phyloP scores from a whole-genome alignment of 2,113 vertebrate species.

The Zapornia atra region DNA sequence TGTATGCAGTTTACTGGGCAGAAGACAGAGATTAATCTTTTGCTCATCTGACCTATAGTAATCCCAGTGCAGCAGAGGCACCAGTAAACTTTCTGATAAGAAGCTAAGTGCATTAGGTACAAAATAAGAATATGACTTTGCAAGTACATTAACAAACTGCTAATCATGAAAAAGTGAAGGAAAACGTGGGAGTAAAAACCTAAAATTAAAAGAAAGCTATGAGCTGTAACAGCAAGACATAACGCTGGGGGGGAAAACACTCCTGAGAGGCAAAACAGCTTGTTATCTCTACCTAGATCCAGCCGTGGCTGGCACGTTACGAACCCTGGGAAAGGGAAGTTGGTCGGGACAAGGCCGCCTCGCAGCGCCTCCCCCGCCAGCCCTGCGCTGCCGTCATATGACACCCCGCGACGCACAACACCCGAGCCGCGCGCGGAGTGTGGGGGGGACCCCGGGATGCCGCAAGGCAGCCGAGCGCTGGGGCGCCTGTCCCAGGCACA shows the following conservation, averaged over 20 bases:
- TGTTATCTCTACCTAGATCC: rapidly evolving
- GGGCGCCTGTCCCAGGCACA: neutral
- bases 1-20: neutral
- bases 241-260: no score
- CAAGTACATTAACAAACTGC: neutral
- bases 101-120: neutral
- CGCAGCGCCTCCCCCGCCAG: neutral
- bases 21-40: neutral
- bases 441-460: rapidly evolving
- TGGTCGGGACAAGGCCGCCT: neutral
- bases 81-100: neutral
- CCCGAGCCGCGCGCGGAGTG: neutral
- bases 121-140: neutral
- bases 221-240: neutral
- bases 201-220: neutral
- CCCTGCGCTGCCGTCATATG: neutral
- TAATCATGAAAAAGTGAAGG: neutral
- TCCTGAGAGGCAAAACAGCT: rapidly evolving
- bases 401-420: neutral
- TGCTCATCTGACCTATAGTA: neutral
- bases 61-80: neutral
- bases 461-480: neutral
- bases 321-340: neutral
- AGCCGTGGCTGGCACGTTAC: rapidly evolving
- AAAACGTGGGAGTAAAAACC: neutral